Conservation (phyloP, 2,113 vertebrate genomes). For the Uria lomvia region DNA sequence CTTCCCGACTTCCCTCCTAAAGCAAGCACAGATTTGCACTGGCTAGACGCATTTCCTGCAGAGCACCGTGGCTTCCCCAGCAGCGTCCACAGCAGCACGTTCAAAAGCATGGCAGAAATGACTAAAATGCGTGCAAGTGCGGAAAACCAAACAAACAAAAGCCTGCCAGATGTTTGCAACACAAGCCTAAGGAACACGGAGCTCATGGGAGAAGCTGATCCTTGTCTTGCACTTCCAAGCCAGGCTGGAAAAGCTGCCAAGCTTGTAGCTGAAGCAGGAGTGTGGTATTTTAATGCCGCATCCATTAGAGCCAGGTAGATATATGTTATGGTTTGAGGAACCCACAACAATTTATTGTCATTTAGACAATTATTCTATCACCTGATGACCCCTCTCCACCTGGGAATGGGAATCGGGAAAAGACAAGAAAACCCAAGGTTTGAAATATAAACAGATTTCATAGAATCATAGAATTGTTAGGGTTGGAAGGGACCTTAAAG, state of each 20-base stretch:
- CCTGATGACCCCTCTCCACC: background rate
- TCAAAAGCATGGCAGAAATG: background rate
- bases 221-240: background rate
- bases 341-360: background rate
- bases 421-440: background rate
- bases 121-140: background rate
- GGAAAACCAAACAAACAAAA: background rate
- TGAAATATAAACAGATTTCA: background rate
- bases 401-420: background rate
- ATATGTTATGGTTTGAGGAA: background rate
- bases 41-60: slow-evolving; percentile 74
- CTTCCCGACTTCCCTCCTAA: slow-evolving; percentile 57
- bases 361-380: background rate
- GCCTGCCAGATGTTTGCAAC: background rate
- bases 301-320: background rate
- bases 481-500: too few species aligned
- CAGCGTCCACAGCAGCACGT: background rate
- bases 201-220: background rate
- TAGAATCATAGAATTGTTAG: background rate
- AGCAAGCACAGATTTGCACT: slow-evolving; percentile 70
- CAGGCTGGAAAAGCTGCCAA: background rate
- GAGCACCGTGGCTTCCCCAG: slow-evolving; percentile 30
- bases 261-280: background rate
- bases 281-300: background rate
- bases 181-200: background rate